These are phyloP conservation scores for Quadroppia sp. DNA, from an alignment of 2,888 invertebrate species.

Conservation along the genomic window DNA sequence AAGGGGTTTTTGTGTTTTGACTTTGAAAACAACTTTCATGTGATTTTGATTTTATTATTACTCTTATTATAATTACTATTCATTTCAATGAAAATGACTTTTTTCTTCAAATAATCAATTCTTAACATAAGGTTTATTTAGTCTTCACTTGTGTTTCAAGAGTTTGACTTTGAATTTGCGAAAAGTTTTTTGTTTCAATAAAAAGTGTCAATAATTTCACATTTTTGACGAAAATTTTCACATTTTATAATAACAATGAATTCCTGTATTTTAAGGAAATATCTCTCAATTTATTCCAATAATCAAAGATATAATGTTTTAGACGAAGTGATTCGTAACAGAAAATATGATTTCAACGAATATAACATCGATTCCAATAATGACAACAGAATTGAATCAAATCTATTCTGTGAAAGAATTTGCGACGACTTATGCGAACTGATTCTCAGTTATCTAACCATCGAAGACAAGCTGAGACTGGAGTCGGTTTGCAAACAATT, in stretches of 20 bases:
- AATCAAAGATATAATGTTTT: not conserved
- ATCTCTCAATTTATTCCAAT: not conserved
- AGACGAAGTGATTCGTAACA: too few species aligned
- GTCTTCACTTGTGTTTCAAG: too few species aligned
- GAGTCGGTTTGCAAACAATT: constrained; percentile 20
- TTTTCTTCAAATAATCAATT: not conserved
- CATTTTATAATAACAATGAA: not conserved
- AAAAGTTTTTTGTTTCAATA: too few species aligned
- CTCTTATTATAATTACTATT: not conserved
- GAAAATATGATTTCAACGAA: too few species aligned
- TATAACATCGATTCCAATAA: too few species aligned
- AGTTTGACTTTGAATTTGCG: too few species aligned
- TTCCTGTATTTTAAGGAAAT: not conserved
- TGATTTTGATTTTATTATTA: not conserved
- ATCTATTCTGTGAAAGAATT: constrained; percentile 20
- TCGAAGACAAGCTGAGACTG: constrained; percentile 1
- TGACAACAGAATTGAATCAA: not conserved
- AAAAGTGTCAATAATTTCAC: too few species aligned
- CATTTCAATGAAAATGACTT: constrained; percentile 8
- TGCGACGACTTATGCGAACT: constrained; percentile 28
- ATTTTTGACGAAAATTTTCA: too few species aligned
- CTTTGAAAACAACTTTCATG: not conserved
- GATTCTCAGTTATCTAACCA: constrained; percentile 4
- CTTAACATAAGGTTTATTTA: too few species aligned
- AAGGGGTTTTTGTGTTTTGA: not conserved